Base-by-base conservation (phyloP, 2,113 vertebrate species). In the Periophthalmodon schlosseri region DNA sequence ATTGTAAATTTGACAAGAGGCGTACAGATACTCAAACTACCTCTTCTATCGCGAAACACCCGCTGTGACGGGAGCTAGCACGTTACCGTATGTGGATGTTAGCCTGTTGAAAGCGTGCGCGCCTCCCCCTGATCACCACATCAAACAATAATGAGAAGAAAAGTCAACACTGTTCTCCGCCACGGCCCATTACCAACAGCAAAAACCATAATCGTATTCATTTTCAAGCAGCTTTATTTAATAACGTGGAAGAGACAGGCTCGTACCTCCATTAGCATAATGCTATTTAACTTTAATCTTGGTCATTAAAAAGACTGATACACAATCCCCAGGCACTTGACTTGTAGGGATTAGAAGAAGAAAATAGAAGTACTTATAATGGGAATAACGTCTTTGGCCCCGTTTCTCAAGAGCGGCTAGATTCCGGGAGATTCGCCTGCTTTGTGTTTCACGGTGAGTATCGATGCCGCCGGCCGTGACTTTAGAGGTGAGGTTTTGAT, bases 221-320 rank as follows among this genome's bases (percentile, higher is more conserved):
- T 91, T 92, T 91, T 79, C 93, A 93, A 90, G 94, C 92, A 87
- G 89, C 86, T 93, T 94, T 93, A 92, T 92, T 95, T 93, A 95
- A 93, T 95, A 95, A 95, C 94, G 92, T 91, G 84, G 85, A 93
- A 87, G 92, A 84, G 92, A 87, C 91, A 84, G 92, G 83, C 74
- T 84, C 81, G 87, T 92, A 84, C 77, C 87, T 79, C 88, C 91
- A 93, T 93, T 93, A 94, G 68, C 86, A 91, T 90, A 91, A 90
- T 93, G 84, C 86, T 93, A 85, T 89, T 93, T 91, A 88, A 93
- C 92, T 93, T 90, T 94, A 95, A 94, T 94, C 85, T 78, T 75
- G 81, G 89, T 88, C 89, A 92, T 95, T 94, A 94, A 69, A 88
- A 74, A 91, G 80, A 86, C 86, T 94, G 90, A 87, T 93, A 93